Base-by-base conservation (phyloP, 64 coral and sea anemone species). In the Stichodactyla mertensii region DNA sequence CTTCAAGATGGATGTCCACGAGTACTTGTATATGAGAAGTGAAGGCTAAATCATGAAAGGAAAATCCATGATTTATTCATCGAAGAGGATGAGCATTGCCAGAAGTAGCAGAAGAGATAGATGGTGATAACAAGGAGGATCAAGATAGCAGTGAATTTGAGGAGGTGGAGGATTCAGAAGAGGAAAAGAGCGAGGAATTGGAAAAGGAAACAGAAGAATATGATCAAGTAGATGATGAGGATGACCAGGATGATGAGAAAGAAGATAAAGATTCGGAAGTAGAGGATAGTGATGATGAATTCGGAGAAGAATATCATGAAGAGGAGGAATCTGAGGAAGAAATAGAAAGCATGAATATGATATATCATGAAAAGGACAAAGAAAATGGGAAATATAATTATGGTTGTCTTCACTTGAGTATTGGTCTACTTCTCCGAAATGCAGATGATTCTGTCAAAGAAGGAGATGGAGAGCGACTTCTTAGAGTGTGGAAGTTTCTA, bases 391-490 rank as follows among this genome's bases (percentile, higher is more conserved):
- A 85, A 54, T 93, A 85, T 52, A 86, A 89, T 57, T 93, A 93
- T 93, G 92, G 87, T 16, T 93, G 92, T 55, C 70, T 89, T 12
- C 59, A 79, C 51, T 77, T 93, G 82, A 89, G 61, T 51, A 69
- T 93, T 23, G 92, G 88, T 15, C 51, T 93, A 26, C 77, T 93
- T 55, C 80, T 89, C 19, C 52, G 85, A 81, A 64, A 90, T 87
- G 88, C 92, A 82, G 92, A 93, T 87, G 92, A 93, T 77, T 86
- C 92, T 11, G 88, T 93, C 6, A 93, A 93, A 60, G 92, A 87
- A 56, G 92, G 92, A 51, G 92, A 93, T 83, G 83, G 88, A 16
- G 92, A 93, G 55, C 51, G 92, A 16, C 79, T 93, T 10, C 55
- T 82, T 16, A 83, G 92, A 64, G 78, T 94, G 19, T 90, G 92